Evolutionary conservation across 2,888 invertebrate species (phyloP).

Genomic region (Mythimna impura): DNA sequence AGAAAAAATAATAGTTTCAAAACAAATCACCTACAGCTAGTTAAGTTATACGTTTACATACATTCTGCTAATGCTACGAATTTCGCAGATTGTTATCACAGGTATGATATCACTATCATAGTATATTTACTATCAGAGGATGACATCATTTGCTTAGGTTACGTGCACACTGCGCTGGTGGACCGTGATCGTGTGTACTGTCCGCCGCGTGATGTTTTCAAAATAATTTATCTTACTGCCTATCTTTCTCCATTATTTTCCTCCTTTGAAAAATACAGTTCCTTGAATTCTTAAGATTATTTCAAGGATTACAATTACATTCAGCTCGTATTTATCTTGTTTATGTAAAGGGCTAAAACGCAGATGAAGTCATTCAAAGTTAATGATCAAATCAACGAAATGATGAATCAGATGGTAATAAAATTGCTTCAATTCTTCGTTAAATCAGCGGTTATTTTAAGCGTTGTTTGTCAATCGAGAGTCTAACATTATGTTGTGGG

Average conservation of each 20-base stretch:
- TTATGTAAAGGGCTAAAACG: conserved; percentile 23
- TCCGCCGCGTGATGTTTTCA: conserved; percentile 37
- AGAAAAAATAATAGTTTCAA: conserved; percentile 3
- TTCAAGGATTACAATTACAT: neutral
- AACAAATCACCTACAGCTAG: neutral
- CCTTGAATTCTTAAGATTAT: neutral
- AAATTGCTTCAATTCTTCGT: conserved; percentile 30
- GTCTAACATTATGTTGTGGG: conserved; percentile 35
- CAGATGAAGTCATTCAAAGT: conserved; percentile 32
- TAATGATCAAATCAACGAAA: conserved; percentile 28
- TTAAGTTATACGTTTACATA: conserved; percentile 12
- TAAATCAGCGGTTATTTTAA: conserved; percentile 51
- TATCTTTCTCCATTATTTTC: conserved; percentile 13
- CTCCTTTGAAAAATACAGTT: conserved; percentile 12
- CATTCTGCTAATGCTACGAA: conserved; percentile 13
- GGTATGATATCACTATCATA: conserved; percentile 59
- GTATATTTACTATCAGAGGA: conserved; percentile 60
- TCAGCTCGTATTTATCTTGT: conserved; percentile 7
- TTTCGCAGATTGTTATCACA: conserved; percentile 63
- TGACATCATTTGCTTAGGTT: conserved; percentile 65
- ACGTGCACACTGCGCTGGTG: conserved; percentile 48
- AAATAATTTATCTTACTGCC: conserved; percentile 29
- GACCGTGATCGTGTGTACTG: conserved; percentile 40
- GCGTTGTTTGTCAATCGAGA: conserved; percentile 54
- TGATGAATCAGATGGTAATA: conserved; percentile 40